These are phyloP conservation scores for Agrypnus murinus DNA, from an alignment of 2,888 invertebrate genomes.

Conservation along the genomic window DNA sequence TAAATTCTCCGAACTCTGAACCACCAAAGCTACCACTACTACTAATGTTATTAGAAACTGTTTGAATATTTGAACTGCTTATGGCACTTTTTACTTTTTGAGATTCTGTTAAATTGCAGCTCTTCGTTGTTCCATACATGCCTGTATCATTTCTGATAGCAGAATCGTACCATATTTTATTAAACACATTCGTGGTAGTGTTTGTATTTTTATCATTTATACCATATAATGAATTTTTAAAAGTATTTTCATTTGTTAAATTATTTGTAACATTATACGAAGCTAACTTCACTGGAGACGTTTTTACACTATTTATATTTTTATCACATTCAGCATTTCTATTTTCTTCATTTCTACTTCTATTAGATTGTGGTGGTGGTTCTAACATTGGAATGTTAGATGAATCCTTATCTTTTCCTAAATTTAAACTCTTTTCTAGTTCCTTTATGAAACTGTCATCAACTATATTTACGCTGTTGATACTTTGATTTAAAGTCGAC, in stretches of 20 bases:
- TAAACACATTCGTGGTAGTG: conserved; percentile 68
- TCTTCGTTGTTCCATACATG: conserved; percentile 41
- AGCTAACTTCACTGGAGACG: conserved; percentile 6
- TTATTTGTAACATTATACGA: conserved; percentile 35
- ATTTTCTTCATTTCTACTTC: conserved; percentile 28
- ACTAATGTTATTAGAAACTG: too few species aligned
- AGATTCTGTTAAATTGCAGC: conserved; percentile 42
- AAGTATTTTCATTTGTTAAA: conserved; percentile 10
- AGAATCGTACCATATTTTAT: conserved; percentile 73
- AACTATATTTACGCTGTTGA: conserved; percentile 67
- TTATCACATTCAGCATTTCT: conserved; percentile 46
- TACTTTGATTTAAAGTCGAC: not conserved
- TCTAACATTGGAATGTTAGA: conserved; percentile 70
- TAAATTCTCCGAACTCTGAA: conserved; percentile 64
- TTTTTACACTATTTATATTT: conserved; percentile 24
- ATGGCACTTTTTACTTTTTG: conserved; percentile 27
- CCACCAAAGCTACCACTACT: conserved; percentile 27
- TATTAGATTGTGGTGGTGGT: conserved; percentile 69
- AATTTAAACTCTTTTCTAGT: conserved; percentile 76
- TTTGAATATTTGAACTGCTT: conserved; percentile 43
- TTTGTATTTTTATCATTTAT: conserved; percentile 57
- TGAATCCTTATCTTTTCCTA: conserved; percentile 55
- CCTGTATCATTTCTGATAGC: conserved; percentile 54
- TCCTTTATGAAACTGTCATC: conserved; percentile 78
- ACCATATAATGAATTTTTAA: conserved; percentile 6